Evolutionary conservation across 2,888 invertebrate species (phyloP).

Genomic region (Lycocerus yunnanus): DNA sequence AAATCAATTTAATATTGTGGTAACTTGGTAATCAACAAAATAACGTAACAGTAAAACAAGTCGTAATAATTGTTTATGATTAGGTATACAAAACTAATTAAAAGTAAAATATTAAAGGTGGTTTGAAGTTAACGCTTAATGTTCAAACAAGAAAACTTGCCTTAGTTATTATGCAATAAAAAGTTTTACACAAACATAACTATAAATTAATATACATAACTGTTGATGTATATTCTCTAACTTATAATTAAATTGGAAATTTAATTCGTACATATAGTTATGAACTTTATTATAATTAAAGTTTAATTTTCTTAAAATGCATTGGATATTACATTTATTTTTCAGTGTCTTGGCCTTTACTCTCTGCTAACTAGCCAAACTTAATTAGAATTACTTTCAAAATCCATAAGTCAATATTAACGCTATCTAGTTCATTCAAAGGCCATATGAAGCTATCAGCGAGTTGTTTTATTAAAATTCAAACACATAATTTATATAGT

Average conservation of each 20-base stretch:
- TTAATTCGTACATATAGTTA: constrained; percentile 15
- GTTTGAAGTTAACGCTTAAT: neutral
- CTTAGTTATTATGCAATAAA: constrained; percentile 2
- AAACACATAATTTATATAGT: too few species aligned
- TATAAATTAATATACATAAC: constrained; percentile 21
- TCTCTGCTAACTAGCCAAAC: neutral
- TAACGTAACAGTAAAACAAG: neutral
- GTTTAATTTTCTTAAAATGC: constrained; percentile 20
- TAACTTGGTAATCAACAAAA: neutral
- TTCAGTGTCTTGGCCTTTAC: neutral
- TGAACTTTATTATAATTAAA: constrained; percentile 24
- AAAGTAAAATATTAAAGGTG: neutral
- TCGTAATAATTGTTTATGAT: neutral
- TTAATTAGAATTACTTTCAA: neutral
- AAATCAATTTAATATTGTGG: neutral
- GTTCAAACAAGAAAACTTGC: neutral
- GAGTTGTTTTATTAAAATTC: too few species aligned
- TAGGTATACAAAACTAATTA: neutral
- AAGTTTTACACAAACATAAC: constrained; percentile 13
- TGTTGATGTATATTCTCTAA: constrained; percentile 15
- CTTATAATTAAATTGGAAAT: constrained; percentile 26
- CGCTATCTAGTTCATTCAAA: neutral
- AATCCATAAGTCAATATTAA: neutral
- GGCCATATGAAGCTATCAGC: too few species aligned
- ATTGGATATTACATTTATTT: constrained; percentile 9